Percentiles rank a stretch among this genome's conserved stretches.
Conservation (phyloP, 2,113 vertebrate species). For the Halichoeres trimaculatus region DNA sequence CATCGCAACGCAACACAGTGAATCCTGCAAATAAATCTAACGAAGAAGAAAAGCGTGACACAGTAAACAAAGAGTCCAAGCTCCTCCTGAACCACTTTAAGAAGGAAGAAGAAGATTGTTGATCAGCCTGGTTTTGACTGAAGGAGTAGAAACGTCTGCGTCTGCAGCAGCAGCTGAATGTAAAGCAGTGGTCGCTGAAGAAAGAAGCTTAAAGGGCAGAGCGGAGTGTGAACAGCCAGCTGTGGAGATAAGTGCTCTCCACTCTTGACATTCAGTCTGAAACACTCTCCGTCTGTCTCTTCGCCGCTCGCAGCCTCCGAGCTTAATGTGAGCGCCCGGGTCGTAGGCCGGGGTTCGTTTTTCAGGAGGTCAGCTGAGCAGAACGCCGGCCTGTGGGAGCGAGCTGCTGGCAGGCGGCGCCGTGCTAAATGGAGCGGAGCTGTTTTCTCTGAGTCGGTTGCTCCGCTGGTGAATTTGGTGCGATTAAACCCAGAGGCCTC, state of each 20-base stretch:
- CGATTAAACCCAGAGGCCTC: constrained; percentile 19
- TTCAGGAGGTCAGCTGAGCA: neutral
- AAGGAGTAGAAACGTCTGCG: neutral
- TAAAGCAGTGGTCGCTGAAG: neutral
- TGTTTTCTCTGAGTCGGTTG: constrained; percentile 7
- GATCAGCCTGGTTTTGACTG: neutral
- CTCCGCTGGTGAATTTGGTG: constrained; percentile 30
- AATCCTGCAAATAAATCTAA: no score
- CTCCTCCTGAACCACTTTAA: no score
- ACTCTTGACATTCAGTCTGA: neutral
- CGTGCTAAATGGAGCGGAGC: constrained; percentile 29
- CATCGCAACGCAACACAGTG: no score
- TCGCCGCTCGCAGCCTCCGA: neutral
- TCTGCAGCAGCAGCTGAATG: neutral
- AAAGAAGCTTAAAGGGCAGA: neutral
- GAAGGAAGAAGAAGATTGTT: no score
- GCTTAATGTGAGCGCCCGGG: neutral
- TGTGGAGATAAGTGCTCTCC: neutral
- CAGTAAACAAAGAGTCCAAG: no score
- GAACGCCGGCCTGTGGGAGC: neutral
- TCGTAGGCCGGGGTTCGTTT: neutral
- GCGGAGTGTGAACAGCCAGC: neutral
- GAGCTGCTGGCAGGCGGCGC: neutral
- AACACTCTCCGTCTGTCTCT: neutral
- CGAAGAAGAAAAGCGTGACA: no score